Conservation (phyloP, 2,888 invertebrate genomes). For the Apamea epomidion region DNA sequence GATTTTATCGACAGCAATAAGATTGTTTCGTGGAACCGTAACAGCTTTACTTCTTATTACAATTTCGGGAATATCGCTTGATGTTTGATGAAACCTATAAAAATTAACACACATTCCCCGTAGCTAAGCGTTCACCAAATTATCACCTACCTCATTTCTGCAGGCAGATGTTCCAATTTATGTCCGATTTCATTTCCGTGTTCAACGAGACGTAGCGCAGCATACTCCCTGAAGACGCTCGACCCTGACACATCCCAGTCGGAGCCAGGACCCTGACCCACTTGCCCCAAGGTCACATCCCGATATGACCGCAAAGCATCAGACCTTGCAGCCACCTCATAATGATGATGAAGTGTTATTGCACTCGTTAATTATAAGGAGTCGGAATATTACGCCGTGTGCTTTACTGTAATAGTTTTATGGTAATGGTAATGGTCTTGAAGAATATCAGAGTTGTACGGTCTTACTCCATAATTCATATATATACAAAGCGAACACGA, state of each 20-base stretch:
- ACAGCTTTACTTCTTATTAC: slow-evolving; percentile 17
- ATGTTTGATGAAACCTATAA: slow-evolving; percentile 8
- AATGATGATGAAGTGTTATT: slow-evolving; percentile 64
- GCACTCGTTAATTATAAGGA: slow-evolving; percentile 42
- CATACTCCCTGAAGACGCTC: slow-evolving; percentile 9
- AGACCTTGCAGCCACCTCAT: slow-evolving; percentile 35
- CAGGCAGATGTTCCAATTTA: slow-evolving; percentile 15
- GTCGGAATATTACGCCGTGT: slow-evolving; percentile 28
- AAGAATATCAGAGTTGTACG: background rate
- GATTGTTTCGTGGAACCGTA: slow-evolving; percentile 24
- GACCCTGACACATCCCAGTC: slow-evolving; percentile 35
- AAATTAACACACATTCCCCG: background rate
- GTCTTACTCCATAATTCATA: background rate
- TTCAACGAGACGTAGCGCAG: background rate
- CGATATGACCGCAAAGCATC: slow-evolving; percentile 11
- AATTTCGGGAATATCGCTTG: slow-evolving; percentile 12
- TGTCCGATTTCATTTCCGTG: slow-evolving; percentile 13
- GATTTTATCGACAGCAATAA: slow-evolving; percentile 30
- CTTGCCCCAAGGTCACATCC: slow-evolving; percentile 20
- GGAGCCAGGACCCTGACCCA: slow-evolving; percentile 34
- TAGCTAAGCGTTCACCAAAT: background rate
- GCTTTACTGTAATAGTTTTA: slow-evolving; percentile 23
- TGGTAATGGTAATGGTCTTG: slow-evolving; percentile 14
- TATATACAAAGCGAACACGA: background rate
- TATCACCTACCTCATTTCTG: background rate